phyloP scores from a whole-genome alignment of 1,140 invertebrate species.

The Atta texana region DNA sequence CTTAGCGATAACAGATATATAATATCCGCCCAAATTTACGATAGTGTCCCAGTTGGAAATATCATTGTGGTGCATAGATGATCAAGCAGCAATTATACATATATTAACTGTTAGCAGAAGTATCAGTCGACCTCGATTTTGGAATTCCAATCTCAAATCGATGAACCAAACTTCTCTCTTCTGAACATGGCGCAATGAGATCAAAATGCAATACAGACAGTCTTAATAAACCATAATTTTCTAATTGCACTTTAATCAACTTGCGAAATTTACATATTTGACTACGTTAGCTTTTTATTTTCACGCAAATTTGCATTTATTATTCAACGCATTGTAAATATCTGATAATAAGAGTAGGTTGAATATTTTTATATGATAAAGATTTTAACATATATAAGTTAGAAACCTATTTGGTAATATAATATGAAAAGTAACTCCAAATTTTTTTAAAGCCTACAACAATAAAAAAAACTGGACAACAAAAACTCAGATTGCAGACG shows the following conservation, averaged over 20 bases:
- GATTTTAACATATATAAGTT: too few species aligned
- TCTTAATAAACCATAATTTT: constrained; percentile 3
- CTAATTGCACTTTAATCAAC: constrained; percentile 8
- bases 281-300: neutral
- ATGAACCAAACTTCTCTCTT: constrained; percentile 59
- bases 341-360: neutral
- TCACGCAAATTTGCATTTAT: neutral
- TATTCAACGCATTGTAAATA: neutral
- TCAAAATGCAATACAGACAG: neutral
- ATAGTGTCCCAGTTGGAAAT: neutral
- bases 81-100: neutral
- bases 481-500: too few species aligned
- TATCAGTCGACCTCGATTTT: constrained; percentile 70
- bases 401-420: too few species aligned
- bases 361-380: neutral
- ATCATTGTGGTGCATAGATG: neutral
- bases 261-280: neutral
- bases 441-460: too few species aligned
- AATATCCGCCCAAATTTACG: neutral
- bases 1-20: neutral
- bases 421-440: too few species aligned
- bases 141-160: constrained; percentile 63
- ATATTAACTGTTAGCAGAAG: neutral
- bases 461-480: too few species aligned
- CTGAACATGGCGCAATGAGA: constrained; percentile 5